Evolutionary conservation across 2,888 invertebrate genomes (phyloP).

Genomic region (Ephialtes manifestator): DNA sequence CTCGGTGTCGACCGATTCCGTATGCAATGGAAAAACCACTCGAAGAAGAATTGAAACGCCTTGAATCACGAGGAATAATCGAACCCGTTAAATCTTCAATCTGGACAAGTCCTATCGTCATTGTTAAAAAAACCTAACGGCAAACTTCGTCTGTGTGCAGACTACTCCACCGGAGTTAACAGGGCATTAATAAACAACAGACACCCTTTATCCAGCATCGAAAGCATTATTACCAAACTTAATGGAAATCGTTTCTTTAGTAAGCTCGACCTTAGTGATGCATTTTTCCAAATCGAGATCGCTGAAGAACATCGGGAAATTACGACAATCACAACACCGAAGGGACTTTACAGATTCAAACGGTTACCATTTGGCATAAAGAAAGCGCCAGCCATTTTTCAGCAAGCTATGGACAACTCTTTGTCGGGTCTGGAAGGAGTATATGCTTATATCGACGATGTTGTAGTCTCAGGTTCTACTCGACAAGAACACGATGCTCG

Average conservation of each 20-base stretch:
- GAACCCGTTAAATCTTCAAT: not conserved
- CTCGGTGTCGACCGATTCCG: too few species aligned
- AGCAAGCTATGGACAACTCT: slow-evolving; percentile 66
- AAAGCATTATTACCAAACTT: slow-evolving; percentile 23
- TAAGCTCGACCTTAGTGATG: slow-evolving; percentile 57
- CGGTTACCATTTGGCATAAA: not conserved
- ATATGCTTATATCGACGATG: slow-evolving; percentile 69
- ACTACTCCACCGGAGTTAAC: not conserved
- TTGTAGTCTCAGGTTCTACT: slow-evolving; percentile 67
- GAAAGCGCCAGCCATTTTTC: too few species aligned
- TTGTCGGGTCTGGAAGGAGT: slow-evolving; percentile 65
- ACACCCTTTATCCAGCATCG: not conserved
- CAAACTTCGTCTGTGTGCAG: not conserved
- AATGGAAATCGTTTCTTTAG: slow-evolving; percentile 49
- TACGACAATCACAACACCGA: slow-evolving; percentile 1
- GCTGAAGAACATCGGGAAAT: slow-evolving; percentile 10
- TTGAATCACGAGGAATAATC: too few species aligned
- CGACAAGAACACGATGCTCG: slow-evolving; percentile 51
- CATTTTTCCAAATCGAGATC: slow-evolving; percentile 37
- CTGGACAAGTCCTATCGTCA: not conserved
- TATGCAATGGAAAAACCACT: too few species aligned
- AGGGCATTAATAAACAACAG: not conserved
- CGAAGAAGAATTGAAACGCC: too few species aligned
- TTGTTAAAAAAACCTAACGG: not conserved
- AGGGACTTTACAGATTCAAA: slow-evolving; percentile 14